Evolutionary conservation across 2,797 vertebrate genomes (phyloP), one percentile per base, ranked within the genome.

Genomic region (Chaetodon trifasciatus): DNA sequence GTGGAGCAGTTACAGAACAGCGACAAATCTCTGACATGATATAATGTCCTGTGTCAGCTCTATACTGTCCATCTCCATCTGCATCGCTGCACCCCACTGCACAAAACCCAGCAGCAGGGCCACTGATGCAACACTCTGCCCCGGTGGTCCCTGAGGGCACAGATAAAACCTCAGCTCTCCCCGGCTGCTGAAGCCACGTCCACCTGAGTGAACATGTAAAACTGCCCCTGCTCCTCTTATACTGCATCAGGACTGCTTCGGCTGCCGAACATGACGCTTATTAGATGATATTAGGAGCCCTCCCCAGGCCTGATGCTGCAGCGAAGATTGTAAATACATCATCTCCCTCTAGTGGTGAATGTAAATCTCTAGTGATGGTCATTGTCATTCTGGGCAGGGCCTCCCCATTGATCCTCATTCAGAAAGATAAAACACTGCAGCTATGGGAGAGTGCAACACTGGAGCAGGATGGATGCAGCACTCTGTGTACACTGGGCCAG

Each of bases 371-470:
- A 28, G 55, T 6, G 50, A 76, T 86, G 74, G 79, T 92, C 90
- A 88, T 95, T 93, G 93, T 89, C 89, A 93, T 93, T 93, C 93
- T 75, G 73, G 62, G 85, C 86, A 81, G 74, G 61, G 72, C 82
- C 72, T 91, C 88, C 70, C 72, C 89, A 93, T 92, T 93, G 92
- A 94, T 95, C 93, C 90, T 91, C 87, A 91, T 93, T 91, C 87
- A 89, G 82, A 92, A 70, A 90, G 87, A 93, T 86, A 78, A 83
- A 91, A 88, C 83, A 88, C 92, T 93, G 93, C 92, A 93, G 92
- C 88, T 92, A 76, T 50, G 75, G 82, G 60, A 80, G 82, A 83
- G 83, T 55, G 80, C 85, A 84, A 71, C 70, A 58, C 61, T 68
- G 69, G 75, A 81, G 79, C 11, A 56, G 74, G 76, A 76, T 79